Conservation (phyloP, 2,113 vertebrate genomes). For the Cephalophus harveyi region DNA sequence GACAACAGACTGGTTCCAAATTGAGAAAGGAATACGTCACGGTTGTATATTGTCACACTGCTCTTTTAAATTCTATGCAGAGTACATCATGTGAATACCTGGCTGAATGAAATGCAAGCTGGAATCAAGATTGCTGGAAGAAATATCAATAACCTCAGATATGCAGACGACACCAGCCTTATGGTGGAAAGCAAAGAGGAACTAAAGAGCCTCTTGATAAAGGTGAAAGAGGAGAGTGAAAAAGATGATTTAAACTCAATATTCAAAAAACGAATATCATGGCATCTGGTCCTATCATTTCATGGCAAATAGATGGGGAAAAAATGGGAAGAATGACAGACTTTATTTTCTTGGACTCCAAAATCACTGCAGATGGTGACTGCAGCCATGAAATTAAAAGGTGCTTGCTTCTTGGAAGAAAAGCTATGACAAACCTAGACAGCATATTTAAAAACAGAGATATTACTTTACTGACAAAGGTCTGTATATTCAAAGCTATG, state of each 20-base stretch:
- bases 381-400: neutral
- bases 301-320: neutral
- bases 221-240: neutral
- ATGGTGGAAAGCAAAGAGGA: neutral
- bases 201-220: neutral
- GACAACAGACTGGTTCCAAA: neutral
- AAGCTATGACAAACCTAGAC: neutral
- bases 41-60: neutral
- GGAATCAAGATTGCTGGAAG: neutral
- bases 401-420: neutral
- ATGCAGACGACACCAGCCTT: neutral
- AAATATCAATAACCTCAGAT: neutral
- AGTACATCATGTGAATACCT: neutral
- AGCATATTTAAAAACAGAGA: neutral
- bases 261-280: fast-evolving
- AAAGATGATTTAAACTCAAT: neutral
- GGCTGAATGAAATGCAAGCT: neutral
- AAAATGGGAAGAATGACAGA: neutral
- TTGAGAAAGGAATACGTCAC: neutral
- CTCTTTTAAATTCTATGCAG: neutral
- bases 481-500: neutral
- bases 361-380: neutral
- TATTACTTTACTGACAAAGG: neutral
- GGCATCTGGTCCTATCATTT: fast-evolving
- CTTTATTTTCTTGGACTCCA: neutral